Evolutionary conservation across 2,888 invertebrate species (phyloP).

Genomic region (Hermaeophaga mercurialis): DNA sequence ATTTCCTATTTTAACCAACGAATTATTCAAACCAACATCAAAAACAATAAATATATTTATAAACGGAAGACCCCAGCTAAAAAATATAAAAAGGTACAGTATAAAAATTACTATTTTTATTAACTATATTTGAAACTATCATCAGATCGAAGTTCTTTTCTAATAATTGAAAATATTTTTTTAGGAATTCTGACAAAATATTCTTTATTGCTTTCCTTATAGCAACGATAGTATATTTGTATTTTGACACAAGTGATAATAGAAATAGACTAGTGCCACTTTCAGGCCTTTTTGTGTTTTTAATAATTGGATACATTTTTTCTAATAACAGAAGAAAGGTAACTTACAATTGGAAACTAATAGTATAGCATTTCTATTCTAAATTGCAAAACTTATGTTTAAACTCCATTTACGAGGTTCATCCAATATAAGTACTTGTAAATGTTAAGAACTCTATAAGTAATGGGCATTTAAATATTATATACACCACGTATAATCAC

Average conservation of each 20-base stretch:
- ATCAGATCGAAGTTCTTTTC: too few relatives aligned
- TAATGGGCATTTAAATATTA: too few relatives aligned
- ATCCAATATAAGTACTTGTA: too few relatives aligned
- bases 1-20: conserved; percentile 32
- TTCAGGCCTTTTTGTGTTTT: conserved; percentile 67
- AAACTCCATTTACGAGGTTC: too few relatives aligned
- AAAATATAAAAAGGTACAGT: background rate
- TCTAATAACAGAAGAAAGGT: conserved; percentile 65
- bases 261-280: conserved; percentile 70
- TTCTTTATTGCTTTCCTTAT: conserved; percentile 58
- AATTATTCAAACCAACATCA: conserved; percentile 30
- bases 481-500: too few relatives aligned
- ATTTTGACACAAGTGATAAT: conserved; percentile 66
- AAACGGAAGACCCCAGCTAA: background rate
- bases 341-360: too few relatives aligned
- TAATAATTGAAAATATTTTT: conserved; percentile 32
- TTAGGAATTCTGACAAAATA: conserved; percentile 60
- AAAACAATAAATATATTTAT: conserved; percentile 5
- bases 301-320: conserved; percentile 67
- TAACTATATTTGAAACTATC: too few relatives aligned
- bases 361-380: too few relatives aligned
- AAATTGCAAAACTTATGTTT: too few relatives aligned
- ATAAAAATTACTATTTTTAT: too few relatives aligned
- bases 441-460: too few relatives aligned
- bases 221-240: conserved; percentile 65